Conservation (phyloP, 2,797 vertebrate species). For the Microhierax caerulescens region DNA sequence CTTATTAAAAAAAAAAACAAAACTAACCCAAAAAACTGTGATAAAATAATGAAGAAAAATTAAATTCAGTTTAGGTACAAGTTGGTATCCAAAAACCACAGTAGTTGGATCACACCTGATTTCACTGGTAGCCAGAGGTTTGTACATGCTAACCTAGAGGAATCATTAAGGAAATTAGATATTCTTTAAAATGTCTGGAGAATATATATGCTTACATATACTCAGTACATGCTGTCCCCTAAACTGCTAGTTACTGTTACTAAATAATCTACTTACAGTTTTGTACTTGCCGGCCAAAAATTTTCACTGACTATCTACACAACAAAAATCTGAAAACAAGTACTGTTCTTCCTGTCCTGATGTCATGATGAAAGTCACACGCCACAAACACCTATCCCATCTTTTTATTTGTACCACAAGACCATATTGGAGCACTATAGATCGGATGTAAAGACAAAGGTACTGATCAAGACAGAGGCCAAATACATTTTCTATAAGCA, state of each 20-base stretch:
- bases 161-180: background rate
- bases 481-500: background rate
- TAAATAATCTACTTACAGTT: background rate
- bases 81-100: background rate
- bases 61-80: background rate
- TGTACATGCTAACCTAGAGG: background rate
- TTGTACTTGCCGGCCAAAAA: background rate
- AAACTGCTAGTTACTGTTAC: background rate
- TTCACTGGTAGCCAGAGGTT: background rate
- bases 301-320: background rate
- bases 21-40: background rate
- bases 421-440: background rate
- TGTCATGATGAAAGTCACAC: background rate
- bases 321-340: background rate
- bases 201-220: background rate
- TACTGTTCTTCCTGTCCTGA: background rate
- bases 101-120: background rate
- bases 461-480: background rate
- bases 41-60: background rate
- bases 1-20: background rate
- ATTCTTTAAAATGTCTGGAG: background rate
- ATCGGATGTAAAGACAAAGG: background rate
- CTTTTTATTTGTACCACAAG: background rate
- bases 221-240: background rate
- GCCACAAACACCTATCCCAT: background rate